Evolutionary conservation across 2,888 invertebrate species (phyloP).

Genomic region (Drosophila koepferae): DNA sequence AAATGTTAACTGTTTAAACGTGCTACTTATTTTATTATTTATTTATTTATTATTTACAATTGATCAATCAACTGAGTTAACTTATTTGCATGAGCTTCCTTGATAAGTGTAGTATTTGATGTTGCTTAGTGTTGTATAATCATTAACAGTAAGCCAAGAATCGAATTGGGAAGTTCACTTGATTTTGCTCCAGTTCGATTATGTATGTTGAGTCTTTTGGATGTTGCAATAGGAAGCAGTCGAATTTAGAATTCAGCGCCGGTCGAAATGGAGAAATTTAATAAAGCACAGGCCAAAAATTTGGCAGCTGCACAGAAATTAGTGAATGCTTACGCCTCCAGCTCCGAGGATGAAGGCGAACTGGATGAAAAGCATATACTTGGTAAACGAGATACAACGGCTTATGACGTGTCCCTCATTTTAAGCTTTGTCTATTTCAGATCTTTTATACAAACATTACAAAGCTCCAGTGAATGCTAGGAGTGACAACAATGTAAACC

Average conservation of each 20-base stretch:
- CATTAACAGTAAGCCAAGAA: background rate
- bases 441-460: conserved; percentile 86
- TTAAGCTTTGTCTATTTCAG: conserved; percentile 69
- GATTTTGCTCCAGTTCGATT: conserved; percentile 2
- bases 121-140: background rate
- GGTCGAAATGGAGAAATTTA: conserved; percentile 64
- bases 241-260: conserved; percentile 17
- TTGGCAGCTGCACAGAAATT: conserved; percentile 86
- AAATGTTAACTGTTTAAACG: background rate
- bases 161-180: background rate
- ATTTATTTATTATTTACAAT: background rate
- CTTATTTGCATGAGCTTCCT: background rate
- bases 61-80: background rate
- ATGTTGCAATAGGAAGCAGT: background rate
- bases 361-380: conserved; percentile 86
- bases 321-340: conserved; percentile 86
- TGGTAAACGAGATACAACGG: conserved; percentile 78
- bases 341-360: conserved; percentile 86
- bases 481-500: conserved; percentile 28
- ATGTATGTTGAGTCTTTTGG: background rate
- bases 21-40: no score
- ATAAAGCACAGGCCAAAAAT: conserved; percentile 85
- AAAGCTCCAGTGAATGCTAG: conserved; percentile 53
- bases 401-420: conserved; percentile 57
- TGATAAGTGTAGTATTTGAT: background rate